Conservation (phyloP, 1,140 invertebrate genomes). For the Bombyx mandarina region DNA sequence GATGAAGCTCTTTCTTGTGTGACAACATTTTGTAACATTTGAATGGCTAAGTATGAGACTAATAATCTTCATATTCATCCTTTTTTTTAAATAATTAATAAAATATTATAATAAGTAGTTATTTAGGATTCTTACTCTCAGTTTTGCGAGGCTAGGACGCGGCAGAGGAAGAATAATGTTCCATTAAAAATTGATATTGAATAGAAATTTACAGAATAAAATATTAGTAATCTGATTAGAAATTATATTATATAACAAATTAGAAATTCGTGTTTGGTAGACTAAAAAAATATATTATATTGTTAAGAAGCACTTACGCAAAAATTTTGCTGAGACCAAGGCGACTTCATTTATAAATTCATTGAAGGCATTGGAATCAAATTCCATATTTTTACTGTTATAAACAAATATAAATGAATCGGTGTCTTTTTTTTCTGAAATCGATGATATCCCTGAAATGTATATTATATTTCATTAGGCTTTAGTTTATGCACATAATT, state of each 20-base stretch:
- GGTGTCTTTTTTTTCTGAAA: slow-evolving; percentile 39
- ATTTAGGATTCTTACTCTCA: too few species aligned
- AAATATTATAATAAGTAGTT: too few species aligned
- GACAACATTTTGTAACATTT: too few species aligned
- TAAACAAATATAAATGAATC: slow-evolving; percentile 53
- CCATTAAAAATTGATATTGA: too few species aligned
- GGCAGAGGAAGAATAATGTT: too few species aligned
- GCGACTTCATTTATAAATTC: slow-evolving; percentile 44
- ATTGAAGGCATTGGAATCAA: slow-evolving; percentile 30
- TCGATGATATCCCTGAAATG: slow-evolving; percentile 43
- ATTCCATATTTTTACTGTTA: slow-evolving; percentile 29
- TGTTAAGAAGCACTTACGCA: slow-evolving; percentile 35
- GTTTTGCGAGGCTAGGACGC: too few species aligned
- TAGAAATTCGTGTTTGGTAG: background rate
- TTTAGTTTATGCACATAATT: background rate
- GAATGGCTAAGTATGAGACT: too few species aligned
- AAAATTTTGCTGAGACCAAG: slow-evolving; percentile 32
- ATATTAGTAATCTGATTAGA: too few species aligned
- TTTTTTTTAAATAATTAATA: background rate
- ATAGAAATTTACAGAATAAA: too few species aligned
- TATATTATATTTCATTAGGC: background rate
- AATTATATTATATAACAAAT: background rate
- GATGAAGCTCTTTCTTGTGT: too few species aligned
- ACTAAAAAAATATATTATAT: background rate
- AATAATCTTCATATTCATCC: too few species aligned